Conservation (phyloP, 2,797 vertebrate species). For the Lindbergichthys nudifrons region DNA sequence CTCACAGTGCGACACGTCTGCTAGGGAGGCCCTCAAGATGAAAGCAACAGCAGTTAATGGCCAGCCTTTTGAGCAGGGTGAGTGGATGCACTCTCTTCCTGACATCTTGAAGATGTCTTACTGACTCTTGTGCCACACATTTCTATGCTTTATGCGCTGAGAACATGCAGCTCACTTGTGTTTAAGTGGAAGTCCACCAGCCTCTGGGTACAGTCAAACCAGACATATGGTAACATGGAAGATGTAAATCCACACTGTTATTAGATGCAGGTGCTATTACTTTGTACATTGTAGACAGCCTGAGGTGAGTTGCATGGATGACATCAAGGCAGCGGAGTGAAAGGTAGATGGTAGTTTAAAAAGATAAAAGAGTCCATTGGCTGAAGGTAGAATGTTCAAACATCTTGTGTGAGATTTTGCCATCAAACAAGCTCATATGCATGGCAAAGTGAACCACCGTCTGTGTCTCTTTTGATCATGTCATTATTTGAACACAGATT, state of each 20-base stretch:
- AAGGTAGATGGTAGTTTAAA: constrained; percentile 75
- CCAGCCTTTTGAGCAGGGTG: constrained; percentile 97
- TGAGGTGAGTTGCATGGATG: constrained; percentile 66
- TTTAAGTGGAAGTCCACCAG: constrained; percentile 39
- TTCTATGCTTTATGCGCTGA: constrained; percentile 61
- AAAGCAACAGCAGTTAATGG: constrained; percentile 97
- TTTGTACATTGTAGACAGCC: constrained; percentile 59
- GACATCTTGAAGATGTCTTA: constrained; percentile 78
- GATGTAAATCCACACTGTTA: constrained; percentile 31
- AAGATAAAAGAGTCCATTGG: constrained; percentile 78
- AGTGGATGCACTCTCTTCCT: constrained; percentile 73
- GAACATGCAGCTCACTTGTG: constrained; percentile 33
- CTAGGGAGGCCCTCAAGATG: constrained; percentile 99
- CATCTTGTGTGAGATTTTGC: constrained; percentile 72
- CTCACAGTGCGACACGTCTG: constrained; percentile 99
- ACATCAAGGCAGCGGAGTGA: constrained; percentile 64
- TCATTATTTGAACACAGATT: constrained; percentile 75
- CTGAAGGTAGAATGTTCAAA: constrained; percentile 75
- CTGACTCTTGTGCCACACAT: constrained; percentile 62
- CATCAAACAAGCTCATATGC: constrained; percentile 78
- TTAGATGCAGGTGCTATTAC: constrained; percentile 45
- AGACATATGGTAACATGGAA: constrained; percentile 33
- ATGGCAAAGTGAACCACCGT: constrained; percentile 71
- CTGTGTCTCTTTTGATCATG: constrained; percentile 76
- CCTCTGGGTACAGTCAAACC: constrained; percentile 16